Evolutionary conservation across 35 echinoderm and acorn worm genomes (phyloP).

Genomic region (Apostichopus parvimensis): DNA sequence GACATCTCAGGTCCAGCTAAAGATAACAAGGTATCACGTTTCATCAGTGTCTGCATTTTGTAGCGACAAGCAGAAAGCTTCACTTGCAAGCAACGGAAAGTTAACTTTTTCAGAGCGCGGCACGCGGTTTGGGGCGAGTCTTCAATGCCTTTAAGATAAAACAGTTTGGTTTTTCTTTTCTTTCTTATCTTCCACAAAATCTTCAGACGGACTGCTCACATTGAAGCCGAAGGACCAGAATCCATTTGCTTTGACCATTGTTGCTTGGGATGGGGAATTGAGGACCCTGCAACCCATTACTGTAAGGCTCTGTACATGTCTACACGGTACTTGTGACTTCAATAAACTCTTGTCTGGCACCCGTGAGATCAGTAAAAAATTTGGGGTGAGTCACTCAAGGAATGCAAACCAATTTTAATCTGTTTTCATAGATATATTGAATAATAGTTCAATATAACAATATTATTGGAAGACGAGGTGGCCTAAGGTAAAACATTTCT

Average conservation of each 20-base stretch:
- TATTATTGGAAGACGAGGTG: too few relatives aligned
- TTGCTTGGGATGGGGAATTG: not conserved
- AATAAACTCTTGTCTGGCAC: not conserved
- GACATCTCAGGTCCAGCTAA: too few relatives aligned
- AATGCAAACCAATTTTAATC: not conserved
- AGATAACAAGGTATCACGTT: too few relatives aligned
- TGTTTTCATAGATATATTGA: too few relatives aligned
- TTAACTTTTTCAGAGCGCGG: too few relatives aligned
- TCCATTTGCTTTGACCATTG: not conserved
- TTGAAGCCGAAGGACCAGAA: not conserved
- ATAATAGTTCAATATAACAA: too few relatives aligned
- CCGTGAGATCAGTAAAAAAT: not conserved
- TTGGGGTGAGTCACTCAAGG: slow-evolving; percentile 5
- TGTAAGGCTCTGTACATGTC: not conserved
- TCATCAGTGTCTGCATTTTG: too few relatives aligned
- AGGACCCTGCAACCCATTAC: not conserved
- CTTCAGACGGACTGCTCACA: not conserved
- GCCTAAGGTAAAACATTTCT: too few relatives aligned
- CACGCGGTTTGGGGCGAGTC: too few relatives aligned
- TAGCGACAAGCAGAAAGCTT: too few relatives aligned
- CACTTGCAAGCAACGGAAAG: too few relatives aligned
- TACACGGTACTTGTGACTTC: not conserved
- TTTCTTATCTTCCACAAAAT: not conserved
- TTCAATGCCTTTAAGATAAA: too few relatives aligned
- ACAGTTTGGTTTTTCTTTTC: not conserved